These are phyloP conservation scores for Gonatopus flavifemur DNA, from an alignment of 1,140 invertebrate genomes.

Conservation along the genomic window DNA sequence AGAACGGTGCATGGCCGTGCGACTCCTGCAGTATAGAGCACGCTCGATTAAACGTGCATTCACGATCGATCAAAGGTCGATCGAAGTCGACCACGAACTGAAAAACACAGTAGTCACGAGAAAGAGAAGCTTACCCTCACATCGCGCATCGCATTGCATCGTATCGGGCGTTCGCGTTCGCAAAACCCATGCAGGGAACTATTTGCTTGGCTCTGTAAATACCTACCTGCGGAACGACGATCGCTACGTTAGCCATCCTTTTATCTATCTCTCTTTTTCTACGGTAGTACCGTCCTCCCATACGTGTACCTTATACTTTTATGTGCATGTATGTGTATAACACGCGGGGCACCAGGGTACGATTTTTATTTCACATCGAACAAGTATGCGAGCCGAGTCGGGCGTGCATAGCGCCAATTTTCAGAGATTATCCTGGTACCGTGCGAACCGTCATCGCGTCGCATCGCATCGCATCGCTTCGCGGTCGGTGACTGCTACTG, in stretches of 20 bases:
- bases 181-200: conserved; percentile 30
- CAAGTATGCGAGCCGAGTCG: conserved; percentile 13
- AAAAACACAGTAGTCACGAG: conserved; percentile 40
- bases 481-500: too few relatives aligned
- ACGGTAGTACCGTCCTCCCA: conserved; percentile 9
- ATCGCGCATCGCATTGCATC: conserved; percentile 24
- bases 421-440: conserved; percentile 46
- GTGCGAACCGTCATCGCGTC: too few relatives aligned
- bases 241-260: conserved; percentile 7
- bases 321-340: not conserved
- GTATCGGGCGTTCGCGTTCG: not conserved
- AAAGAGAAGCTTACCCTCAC: conserved; percentile 21
- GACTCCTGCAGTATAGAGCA: conserved; percentile 34
- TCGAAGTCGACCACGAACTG: conserved; percentile 37
- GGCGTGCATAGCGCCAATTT: conserved; percentile 48
- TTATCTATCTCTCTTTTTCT: too few relatives aligned
- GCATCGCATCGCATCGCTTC: not conserved
- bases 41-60: conserved; percentile 49
- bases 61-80: conserved; percentile 53
- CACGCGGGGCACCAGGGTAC: conserved; percentile 10
- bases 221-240: conserved; percentile 37
- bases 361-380: conserved; percentile 15
- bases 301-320: conserved; percentile 5
- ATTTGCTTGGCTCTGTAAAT: conserved; percentile 48
- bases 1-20: conserved; percentile 22